Evolutionary conservation across 2,797 vertebrate genomes (phyloP).

Genomic region (Sebastes taczanowskii): DNA sequence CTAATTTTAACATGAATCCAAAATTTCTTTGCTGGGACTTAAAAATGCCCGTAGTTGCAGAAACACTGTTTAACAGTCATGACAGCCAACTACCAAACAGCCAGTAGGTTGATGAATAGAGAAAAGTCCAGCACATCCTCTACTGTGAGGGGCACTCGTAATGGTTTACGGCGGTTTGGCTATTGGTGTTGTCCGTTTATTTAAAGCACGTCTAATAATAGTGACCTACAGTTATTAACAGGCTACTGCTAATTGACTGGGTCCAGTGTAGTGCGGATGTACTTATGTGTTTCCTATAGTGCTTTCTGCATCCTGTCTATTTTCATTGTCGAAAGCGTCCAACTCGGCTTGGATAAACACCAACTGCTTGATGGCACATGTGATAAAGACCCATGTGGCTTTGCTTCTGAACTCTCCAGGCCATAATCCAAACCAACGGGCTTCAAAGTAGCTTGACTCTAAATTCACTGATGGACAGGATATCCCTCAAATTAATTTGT

Average conservation of each 20-base stretch:
- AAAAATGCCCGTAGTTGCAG: no score
- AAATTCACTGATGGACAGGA: not conserved
- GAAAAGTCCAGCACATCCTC: not conserved
- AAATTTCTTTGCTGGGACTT: no score
- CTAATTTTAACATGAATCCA: no score
- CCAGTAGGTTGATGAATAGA: not conserved
- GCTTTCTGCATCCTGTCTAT: conserved; percentile 59
- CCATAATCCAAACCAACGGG: not conserved
- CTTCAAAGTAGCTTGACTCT: not conserved
- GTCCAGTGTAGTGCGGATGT: conserved; percentile 21
- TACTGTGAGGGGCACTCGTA: not conserved
- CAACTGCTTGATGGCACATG: conserved; percentile 26
- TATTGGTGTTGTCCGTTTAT: not conserved
- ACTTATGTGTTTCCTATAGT: conserved; percentile 40
- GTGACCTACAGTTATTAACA: conserved; percentile 21
- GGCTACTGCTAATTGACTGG: conserved; percentile 26
- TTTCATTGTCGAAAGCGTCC: conserved; percentile 28
- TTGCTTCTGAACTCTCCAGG: not conserved
- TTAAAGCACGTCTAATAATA: conserved; percentile 9
- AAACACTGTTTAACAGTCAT: not conserved
- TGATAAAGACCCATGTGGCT: conserved; percentile 38
- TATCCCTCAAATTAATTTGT: not conserved
- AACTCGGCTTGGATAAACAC: conserved; percentile 48
- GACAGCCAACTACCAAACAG: not conserved
- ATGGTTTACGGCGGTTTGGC: not conserved